Conservation (phyloP, 2,888 invertebrate species). For the Epiblema foenella region DNA sequence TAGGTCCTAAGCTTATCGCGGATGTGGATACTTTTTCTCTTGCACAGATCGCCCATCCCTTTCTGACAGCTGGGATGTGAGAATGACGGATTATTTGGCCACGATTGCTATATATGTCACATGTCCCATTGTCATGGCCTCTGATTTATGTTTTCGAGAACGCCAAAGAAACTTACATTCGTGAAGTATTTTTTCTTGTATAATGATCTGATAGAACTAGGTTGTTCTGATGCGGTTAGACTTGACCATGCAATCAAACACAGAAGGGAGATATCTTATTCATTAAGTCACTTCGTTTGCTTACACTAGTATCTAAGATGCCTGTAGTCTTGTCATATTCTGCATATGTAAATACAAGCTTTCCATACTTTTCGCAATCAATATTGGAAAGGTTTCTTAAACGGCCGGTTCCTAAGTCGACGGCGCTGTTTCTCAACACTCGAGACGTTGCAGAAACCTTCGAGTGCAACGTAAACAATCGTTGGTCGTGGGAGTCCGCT, state of each 20-base stretch:
- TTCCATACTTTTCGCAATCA: slow-evolving; percentile 79
- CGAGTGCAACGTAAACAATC: slow-evolving; percentile 79
- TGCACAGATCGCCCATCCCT: neutral
- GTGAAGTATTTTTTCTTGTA: slow-evolving; percentile 11
- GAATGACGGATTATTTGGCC: neutral
- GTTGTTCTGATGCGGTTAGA: slow-evolving; percentile 31
- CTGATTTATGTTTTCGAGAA: too few species aligned
- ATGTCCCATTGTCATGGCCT: neutral
- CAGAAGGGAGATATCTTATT: slow-evolving; percentile 17
- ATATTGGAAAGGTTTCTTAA: slow-evolving; percentile 77
- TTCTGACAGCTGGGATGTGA: neutral
- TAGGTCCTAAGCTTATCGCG: neutral
- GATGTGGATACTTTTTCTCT: neutral
- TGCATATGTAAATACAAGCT: slow-evolving; percentile 63
- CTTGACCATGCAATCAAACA: slow-evolving; percentile 28
- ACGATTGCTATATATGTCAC: neutral
- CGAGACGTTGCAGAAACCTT: slow-evolving; percentile 79
- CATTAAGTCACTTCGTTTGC: slow-evolving; percentile 26
- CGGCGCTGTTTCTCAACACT: slow-evolving; percentile 73
- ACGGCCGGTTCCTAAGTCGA: slow-evolving; percentile 73
- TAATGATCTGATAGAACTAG: slow-evolving; percentile 20
- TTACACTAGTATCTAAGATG: slow-evolving; percentile 22
- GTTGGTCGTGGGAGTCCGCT: slow-evolving; percentile 74
- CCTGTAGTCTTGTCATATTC: slow-evolving; percentile 45
- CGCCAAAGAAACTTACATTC: too few species aligned